Evolutionary conservation across 2,888 invertebrate species (phyloP).

Genomic region (Holacanthella duospinosa): DNA sequence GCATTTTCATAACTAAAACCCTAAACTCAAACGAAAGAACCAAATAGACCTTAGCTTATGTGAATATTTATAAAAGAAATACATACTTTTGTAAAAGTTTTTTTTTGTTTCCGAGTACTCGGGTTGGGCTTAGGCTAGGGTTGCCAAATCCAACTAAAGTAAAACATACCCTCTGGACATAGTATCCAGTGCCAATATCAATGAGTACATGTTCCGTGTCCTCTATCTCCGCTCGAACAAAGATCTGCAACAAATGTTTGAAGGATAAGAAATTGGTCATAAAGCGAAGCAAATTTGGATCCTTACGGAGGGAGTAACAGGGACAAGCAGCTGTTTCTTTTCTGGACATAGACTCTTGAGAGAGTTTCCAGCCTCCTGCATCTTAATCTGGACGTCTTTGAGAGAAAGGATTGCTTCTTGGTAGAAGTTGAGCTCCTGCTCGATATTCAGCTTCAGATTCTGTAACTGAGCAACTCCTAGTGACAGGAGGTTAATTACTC

Average conservation of each 20-base stretch:
- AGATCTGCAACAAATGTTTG: conserved; percentile 55
- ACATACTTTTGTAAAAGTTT: too few species aligned
- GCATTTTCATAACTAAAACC: too few species aligned
- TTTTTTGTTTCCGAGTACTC: too few species aligned
- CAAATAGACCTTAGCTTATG: too few species aligned
- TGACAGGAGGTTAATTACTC: conserved; percentile 31
- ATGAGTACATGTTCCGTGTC: conserved; percentile 80
- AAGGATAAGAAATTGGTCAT: conserved; percentile 1
- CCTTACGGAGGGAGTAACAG: conserved; percentile 76
- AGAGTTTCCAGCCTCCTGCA: conserved; percentile 74
- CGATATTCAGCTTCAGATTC: conserved; percentile 30
- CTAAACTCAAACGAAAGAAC: too few species aligned
- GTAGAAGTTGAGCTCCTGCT: conserved; percentile 69
- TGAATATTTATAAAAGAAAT: too few species aligned
- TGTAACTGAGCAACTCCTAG: conserved; percentile 27
- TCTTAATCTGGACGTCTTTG: conserved; percentile 81
- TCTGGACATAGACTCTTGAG: conserved; percentile 66
- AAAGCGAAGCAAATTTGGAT: background rate
- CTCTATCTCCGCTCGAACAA: conserved; percentile 79
- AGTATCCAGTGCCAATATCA: conserved; percentile 95
- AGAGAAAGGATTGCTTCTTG: conserved; percentile 80
- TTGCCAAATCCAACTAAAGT: too few species aligned
- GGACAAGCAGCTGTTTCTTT: conserved; percentile 75
- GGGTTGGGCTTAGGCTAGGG: too few species aligned
- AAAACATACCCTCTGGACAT: conserved; percentile 80